A percentile compares a stretch with the other conserved stretches of the same genome.
phyloP scores from a whole-genome alignment of 2,888 invertebrate genomes.

The Cataglyphis albicans region DNA sequence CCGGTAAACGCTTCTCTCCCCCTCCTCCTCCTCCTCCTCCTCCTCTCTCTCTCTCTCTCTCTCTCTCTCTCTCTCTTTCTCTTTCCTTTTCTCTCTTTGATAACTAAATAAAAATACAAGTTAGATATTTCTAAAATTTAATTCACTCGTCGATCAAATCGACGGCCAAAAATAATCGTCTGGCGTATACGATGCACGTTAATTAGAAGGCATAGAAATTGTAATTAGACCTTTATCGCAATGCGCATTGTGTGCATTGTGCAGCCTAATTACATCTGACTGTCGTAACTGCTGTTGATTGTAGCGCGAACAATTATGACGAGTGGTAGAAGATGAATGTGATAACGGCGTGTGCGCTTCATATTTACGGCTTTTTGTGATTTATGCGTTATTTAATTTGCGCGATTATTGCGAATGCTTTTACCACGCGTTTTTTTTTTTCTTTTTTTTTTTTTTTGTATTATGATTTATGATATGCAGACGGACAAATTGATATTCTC shows the following conservation, averaged over 20 bases:
- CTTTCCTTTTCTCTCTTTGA: neutral
- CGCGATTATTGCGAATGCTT: constrained; percentile 30
- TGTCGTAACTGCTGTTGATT: constrained; percentile 43
- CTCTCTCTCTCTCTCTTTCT: neutral
- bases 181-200: constrained; percentile 16
- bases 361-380: constrained; percentile 41
- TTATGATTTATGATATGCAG: constrained; percentile 22
- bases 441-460: neutral
- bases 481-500: constrained; percentile 16
- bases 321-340: constrained; percentile 43
- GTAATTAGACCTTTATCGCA: constrained; percentile 49
- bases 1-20: neutral
- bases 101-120: neutral
- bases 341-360: constrained; percentile 42
- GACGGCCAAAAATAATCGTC: constrained; percentile 14
- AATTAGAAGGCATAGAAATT: constrained; percentile 43
- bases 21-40: neutral
- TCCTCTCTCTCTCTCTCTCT: neutral
- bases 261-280: constrained; percentile 54
- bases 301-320: constrained; percentile 46
- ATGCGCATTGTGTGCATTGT: constrained; percentile 28
- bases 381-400: constrained; percentile 44
- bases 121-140: neutral
- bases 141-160: neutral
- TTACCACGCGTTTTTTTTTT: neutral